Percentiles rank a stretch among this genome's conserved stretches.
These are phyloP conservation scores for Carterocephalus palaemon DNA, from an alignment of 2,888 invertebrate genomes.

Conservation along the genomic window DNA sequence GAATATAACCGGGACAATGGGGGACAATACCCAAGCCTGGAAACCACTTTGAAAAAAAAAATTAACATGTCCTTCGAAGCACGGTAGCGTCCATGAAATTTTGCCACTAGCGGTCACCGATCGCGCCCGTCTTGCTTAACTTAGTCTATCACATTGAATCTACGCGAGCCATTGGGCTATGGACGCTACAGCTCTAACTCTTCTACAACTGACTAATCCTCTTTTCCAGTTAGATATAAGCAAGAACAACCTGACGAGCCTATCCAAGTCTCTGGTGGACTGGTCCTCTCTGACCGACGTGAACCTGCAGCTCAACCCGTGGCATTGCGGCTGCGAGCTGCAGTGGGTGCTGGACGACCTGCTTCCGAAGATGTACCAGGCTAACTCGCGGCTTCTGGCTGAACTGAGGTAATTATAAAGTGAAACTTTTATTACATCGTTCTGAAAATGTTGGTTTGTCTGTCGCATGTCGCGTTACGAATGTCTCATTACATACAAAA, in stretches of 20 bases:
- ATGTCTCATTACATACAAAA: neutral
- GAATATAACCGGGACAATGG: too few species aligned
- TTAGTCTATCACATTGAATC: too few species aligned
- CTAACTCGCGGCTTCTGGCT: slow-evolving; percentile 59
- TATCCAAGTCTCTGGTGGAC: slow-evolving; percentile 59
- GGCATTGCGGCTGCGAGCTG: slow-evolving; percentile 80
- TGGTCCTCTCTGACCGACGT: slow-evolving; percentile 58
- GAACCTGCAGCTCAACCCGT: slow-evolving; percentile 81
- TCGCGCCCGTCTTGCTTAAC: too few species aligned
- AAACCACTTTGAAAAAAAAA: too few species aligned
- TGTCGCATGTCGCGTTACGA: too few species aligned
- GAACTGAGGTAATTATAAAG: slow-evolving; percentile 72
- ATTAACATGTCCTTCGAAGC: too few species aligned
- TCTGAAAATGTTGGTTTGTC: neutral
- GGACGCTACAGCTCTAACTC: too few species aligned
- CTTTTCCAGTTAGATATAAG: slow-evolving; percentile 75
- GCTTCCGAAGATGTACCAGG: slow-evolving; percentile 68
- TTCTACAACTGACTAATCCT: neutral
- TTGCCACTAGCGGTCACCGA: too few species aligned
- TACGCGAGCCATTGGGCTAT: too few species aligned
- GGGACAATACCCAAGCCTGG: too few species aligned
- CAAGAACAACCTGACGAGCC: slow-evolving; percentile 67
- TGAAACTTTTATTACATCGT: neutral
- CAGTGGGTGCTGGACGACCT: slow-evolving; percentile 79
- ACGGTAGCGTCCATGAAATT: too few species aligned